Percentiles rank a stretch among this genome's conserved stretches.
phyloP scores from a whole-genome alignment of 2,113 vertebrate species.

The Xyliphius kryptos region DNA sequence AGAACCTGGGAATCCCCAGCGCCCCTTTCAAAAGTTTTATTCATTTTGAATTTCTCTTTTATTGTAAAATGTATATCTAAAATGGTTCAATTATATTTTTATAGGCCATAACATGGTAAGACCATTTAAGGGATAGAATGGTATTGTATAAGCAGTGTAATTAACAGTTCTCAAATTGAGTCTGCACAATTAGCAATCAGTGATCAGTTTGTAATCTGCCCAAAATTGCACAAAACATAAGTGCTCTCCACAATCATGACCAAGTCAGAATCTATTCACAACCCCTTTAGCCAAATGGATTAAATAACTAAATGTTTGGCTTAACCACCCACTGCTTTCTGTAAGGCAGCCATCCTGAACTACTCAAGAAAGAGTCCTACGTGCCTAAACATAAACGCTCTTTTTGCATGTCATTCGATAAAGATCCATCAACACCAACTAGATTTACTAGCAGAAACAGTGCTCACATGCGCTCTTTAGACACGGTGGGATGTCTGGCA shows the following conservation, averaged over 20 bases:
- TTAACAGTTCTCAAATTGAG: constrained; percentile 27
- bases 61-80: too few relatives aligned
- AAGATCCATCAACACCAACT: constrained; percentile 28
- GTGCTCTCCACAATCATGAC: constrained; percentile 28
- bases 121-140: too few relatives aligned
- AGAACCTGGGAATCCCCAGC: too few relatives aligned
- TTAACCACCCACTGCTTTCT: constrained; percentile 42
- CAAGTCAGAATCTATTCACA: constrained; percentile 40
- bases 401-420: constrained; percentile 36
- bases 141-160: too few relatives aligned
- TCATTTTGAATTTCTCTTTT: too few relatives aligned
- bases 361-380: constrained; percentile 28
- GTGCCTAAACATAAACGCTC: constrained; percentile 37
- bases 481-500: constrained; percentile 21
- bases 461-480: constrained; percentile 21
- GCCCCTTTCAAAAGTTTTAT: too few relatives aligned
- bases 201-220: constrained; percentile 5
- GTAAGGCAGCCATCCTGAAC: constrained; percentile 24
- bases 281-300: constrained; percentile 37
- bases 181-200: constrained; percentile 30
- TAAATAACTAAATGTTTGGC: constrained; percentile 48
- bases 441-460: constrained; percentile 21
- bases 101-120: too few relatives aligned
- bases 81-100: too few relatives aligned
- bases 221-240: constrained; percentile 10